Base-by-base conservation (phyloP, 2,797 vertebrate genomes). In the Lophotriccus pileatus region DNA sequence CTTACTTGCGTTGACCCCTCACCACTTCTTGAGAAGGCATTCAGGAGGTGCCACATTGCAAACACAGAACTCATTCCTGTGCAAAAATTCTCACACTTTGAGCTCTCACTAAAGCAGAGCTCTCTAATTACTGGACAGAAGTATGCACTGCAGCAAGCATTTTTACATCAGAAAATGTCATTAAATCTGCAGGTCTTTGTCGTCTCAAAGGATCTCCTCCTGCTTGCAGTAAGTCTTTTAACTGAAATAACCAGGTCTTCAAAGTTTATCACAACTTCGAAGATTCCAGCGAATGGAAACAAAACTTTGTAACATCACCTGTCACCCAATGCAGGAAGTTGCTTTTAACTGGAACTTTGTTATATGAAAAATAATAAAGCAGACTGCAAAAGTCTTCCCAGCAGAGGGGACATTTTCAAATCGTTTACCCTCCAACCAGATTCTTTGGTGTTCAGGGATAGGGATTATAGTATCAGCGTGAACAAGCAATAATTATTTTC, bases 1-100 rank as follows among this genome's bases (percentile, higher is more conserved):
- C 94, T 93, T 93, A 95, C 94, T 95, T 88, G 80, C 43, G 50
- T 14, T 63, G 72, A 89, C 50, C 76, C 70, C 86, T 46, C n/a
- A 2, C 39, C 76, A 76, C 32, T 59, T 94, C 64, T 79, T 32
- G 47, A 76, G 53, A 92, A 86, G 50, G 69, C 73, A 75, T 77
- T 84, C 43, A 39, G 87, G 68, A 77, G 50, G 21, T 47, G 67
- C 25, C 69, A 66, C 47, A 41, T 3, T 63, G 27, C 84, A 85
- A 74, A 85, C 36, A 37, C 3, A 27, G 64, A 94, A 91, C 44
- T 78, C 46, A 41, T 9, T 91, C 43, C 82, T 62, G 50, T 41
- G 46, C 76, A 93, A 89, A 87, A 87, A 87, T 3, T 39, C 68
- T 87, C 60, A 12, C 7, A 6, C 30, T 87, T 53, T 56, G 43